Base-by-base conservation (phyloP, 2,113 vertebrate species). In the Rattus rattus region DNA sequence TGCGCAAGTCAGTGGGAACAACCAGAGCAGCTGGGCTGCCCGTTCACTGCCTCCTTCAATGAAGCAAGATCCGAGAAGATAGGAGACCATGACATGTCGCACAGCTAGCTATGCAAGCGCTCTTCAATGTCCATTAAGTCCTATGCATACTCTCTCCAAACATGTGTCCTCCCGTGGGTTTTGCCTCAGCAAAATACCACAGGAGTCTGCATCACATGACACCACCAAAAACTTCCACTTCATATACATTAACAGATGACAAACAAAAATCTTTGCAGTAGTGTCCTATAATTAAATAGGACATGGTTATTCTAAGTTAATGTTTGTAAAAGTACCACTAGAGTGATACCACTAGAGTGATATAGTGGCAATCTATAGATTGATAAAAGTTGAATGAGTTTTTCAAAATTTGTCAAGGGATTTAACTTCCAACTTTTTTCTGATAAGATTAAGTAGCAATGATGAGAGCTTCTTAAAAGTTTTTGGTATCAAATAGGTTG, bases 391-490 rank as follows among this genome's bases (percentile, higher is more conserved):
- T 96, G 47, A 88, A 20, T 65, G 28, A 80, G 26, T 43, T 67
- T 94, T 94, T 77, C 75, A 30, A 80, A 80, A 49, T 84, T 97
- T 95, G 8, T 79, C 11, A n/a, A 33, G 63, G 52, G 7, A 75
- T 92, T 95, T 94, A 61, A 72, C 47, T 79, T 96, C 54, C 65
- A 17, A 61, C 28, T 52, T 87, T 88, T 39, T 77, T 95, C 47
- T 83, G 69, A 13, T 88, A 22, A 95, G 30, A 28, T 92, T 89
- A 83, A 92, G 33, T 73, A 83, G 28, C 73, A 92, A 61, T 75
- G 95, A 47, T 33, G 90, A 67, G 16, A 96, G 36, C 19, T 94
- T 95, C 96, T 92, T 24, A 91, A 47, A 70, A 54, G 56, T 67
- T 72, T 96, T 72, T 96, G 33, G 76, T 85, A 43, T 90, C 28